A percentile compares a stretch with the other conserved stretches of the same genome.
Conservation (phyloP, 2,888 invertebrate genomes). For the Cartodere bifasciata region DNA sequence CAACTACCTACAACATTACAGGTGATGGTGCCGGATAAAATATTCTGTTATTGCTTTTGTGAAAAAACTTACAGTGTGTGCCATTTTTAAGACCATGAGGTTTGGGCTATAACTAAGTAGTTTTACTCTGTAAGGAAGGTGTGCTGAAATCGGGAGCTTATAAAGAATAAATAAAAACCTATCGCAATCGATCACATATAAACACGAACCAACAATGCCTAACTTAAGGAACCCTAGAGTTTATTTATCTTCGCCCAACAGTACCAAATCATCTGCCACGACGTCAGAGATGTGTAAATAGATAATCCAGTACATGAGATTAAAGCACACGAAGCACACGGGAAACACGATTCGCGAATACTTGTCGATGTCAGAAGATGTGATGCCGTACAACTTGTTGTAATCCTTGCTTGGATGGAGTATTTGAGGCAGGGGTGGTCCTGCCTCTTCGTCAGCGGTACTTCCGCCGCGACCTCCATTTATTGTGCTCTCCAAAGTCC, state of each 20-base stretch:
- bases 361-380: conserved; percentile 95
- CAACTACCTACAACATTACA: too few species aligned
- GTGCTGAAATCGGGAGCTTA: too few species aligned
- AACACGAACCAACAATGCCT: too few species aligned
- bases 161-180: too few species aligned
- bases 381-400: conserved; percentile 77
- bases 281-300: conserved; percentile 89
- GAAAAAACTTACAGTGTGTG: too few species aligned
- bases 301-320: conserved; percentile 93
- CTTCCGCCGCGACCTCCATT: conserved; percentile 59
- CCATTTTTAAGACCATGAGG: too few species aligned
- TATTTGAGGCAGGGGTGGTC: conserved; percentile 56
- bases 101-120: too few species aligned
- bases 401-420: conserved; percentile 79
- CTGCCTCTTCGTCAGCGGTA: conserved; percentile 44
- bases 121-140: too few species aligned
- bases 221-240: too few species aligned
- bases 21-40: too few species aligned
- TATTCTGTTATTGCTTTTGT: too few species aligned
- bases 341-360: conserved; percentile 95
- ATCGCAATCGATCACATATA: too few species aligned
- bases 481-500: conserved; percentile 76
- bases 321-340: conserved; percentile 93
- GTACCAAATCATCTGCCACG: conserved; percentile 79
- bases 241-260: conserved; percentile 53